Base-by-base conservation (phyloP, 2,888 invertebrate species). In the Athrips mouffetella region DNA sequence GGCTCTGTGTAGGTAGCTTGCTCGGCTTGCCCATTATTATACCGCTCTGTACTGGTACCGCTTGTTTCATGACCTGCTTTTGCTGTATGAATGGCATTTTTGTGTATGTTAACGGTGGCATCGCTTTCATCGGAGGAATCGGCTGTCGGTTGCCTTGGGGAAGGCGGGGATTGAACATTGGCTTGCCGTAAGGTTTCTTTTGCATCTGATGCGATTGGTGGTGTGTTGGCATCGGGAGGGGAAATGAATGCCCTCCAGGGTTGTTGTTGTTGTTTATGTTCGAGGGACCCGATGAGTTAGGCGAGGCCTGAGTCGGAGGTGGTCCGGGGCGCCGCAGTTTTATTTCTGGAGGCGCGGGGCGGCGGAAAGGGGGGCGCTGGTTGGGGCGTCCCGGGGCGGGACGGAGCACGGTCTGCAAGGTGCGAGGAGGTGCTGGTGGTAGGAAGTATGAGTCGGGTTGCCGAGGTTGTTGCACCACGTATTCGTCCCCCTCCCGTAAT, bases 341-440 rank as follows among this genome's bases (percentile, higher is more conserved):
- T 18, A 89, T 86, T 63, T 88, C 88, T n/a, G 86, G 87, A 0
- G 87, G 87, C 2, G 63, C 60, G 0, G 89, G 88, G 7, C 87
- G 73, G 35, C 87, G 73, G 53, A 78, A 88, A 0, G 76, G 77
- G 20, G 84, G 84, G 50, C 85, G 66, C 58, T 71, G 69, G 29
- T 69, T 31, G 75, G 73, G 5, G 67, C 73, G 49, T 59, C 65
- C 0, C 1, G 76, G 74, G 5, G 69, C 73, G 0, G 89, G 89
- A 2, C 87, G 68, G 57, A 89, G 59, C 1, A 89, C 89, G 3
- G 84, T 69, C 55, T 89, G 89, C 15, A 89, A 60, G 1, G 89
- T 89, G 48, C 80, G 81, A 49, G 80, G 80, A 49, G 76, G 77
- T 50, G 76, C 77, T 1, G 76, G 78, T 1, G 85, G 80, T 33